Evolutionary conservation across 2,113 vertebrate species (phyloP).

Genomic region (Cromileptes altivelis): DNA sequence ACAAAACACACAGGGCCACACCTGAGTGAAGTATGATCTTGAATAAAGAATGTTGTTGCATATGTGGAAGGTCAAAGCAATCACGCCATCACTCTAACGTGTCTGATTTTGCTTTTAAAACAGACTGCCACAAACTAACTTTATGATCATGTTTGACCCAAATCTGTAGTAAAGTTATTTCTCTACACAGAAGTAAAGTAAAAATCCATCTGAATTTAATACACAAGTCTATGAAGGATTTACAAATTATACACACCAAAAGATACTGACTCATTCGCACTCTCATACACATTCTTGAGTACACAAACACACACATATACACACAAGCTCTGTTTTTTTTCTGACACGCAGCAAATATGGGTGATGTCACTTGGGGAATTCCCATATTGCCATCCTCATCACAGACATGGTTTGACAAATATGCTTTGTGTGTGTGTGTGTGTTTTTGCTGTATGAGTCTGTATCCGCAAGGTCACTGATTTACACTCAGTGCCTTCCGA

Average conservation of each 20-base stretch:
- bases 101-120: neutral
- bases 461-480: slow-evolving; percentile 29
- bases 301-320: slow-evolving; percentile 30
- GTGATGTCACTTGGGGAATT: slow-evolving; percentile 87
- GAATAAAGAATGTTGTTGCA: neutral
- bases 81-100: neutral
- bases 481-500: slow-evolving; percentile 3
- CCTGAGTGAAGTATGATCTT: neutral
- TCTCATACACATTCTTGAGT: slow-evolving; percentile 3
- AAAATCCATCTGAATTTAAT: slow-evolving; percentile 21
- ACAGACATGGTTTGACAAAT: slow-evolving; percentile 83
- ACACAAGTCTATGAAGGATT: slow-evolving; percentile 12
- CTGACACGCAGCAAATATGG: slow-evolving; percentile 44
- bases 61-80: neutral
- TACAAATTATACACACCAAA: slow-evolving; percentile 49
- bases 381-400: slow-evolving; percentile 87
- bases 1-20: neutral
- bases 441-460: slow-evolving; percentile 27
- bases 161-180: neutral
- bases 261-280: slow-evolving; percentile 60
- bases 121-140: neutral
- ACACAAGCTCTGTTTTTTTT: slow-evolving; percentile 49
- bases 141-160: neutral
- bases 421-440: slow-evolving; percentile 47
- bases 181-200: neutral